Conservation (phyloP, 2,888 invertebrate species). For the Baronia brevicornis region DNA sequence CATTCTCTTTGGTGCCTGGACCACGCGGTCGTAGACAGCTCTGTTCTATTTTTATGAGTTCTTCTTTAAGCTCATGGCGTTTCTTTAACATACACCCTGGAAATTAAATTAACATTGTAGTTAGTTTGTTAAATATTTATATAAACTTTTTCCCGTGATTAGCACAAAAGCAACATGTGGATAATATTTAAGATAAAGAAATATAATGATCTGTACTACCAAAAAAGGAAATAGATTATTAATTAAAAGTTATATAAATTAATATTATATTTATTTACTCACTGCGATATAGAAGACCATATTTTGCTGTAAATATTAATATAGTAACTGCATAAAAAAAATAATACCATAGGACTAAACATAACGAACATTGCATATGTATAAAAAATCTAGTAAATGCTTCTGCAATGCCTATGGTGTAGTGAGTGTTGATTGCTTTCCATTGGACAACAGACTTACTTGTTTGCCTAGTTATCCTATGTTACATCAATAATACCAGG, state of each 20-base stretch:
- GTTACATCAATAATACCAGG: no score
- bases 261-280: constrained; percentile 30
- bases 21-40: constrained; percentile 49
- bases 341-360: background rate
- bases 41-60: constrained; percentile 78
- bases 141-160: background rate
- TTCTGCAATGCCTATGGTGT: no score
- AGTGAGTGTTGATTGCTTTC: no score
- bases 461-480: no score
- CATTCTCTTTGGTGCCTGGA: constrained; percentile 48
- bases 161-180: background rate
- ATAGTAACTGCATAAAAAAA: constrained; percentile 5
- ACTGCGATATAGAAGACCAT: constrained; percentile 53
- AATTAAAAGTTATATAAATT: no score
- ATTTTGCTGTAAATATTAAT: constrained; percentile 45
- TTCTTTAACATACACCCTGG: constrained; percentile 79
- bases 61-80: constrained; percentile 77
- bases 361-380: no score
- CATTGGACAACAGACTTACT: no score
- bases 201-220: constrained; percentile 1
- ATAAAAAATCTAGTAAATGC: no score
- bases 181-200: no score
- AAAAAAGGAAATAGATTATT: no score
- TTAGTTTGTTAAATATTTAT: constrained; percentile 15
- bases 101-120: constrained; percentile 13